Base-by-base conservation (phyloP, 1,140 invertebrate species). In the Drosophila hydei region DNA sequence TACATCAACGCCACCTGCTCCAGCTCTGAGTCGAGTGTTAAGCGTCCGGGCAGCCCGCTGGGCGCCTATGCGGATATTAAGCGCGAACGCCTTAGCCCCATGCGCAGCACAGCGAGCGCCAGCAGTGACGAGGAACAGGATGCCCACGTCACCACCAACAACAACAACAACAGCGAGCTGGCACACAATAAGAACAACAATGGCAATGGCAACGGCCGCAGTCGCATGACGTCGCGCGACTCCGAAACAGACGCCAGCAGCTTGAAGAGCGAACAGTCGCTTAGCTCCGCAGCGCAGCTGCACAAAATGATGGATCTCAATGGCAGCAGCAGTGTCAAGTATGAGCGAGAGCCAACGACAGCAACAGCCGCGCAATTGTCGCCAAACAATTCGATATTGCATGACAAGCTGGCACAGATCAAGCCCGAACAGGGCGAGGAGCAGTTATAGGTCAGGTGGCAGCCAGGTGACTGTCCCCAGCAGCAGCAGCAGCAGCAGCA, bases 391-490 rank as follows among this genome's bases (percentile, higher is more conserved):
- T 88, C 87, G 36, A 91, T 91, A 62, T 43, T 91, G 56, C 90
- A 91, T 36, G 89, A 91, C 61, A 91, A 91, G 64, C 80, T 91
- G 70, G 89, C 89, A n/a, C 89, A 91, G 73, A 91, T 91, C 61
- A 91, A 91, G 72, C 79, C 89, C 64, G 89, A 91, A 56, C 89
- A 84, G 51, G 64, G 47, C 48, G 64, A 88, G 47, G 62, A 85
- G 50, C 80, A 89, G 56, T 91, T 91, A 91, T 91, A 91, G 89
- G 77, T 68, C 43, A 59, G 7, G 62, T 73, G 70, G 67, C 67
- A 58, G 14, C 36, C 18, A 21, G 43, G 30, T 25, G 25, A 43
- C 58, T 63, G 48, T 51, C 40, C 50, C 42, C 42, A 43, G 43
- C 68, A 64, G 30, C 60, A 50, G 12, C 50, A 48, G 19, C 50